Evolutionary conservation across 2,113 vertebrate species (phyloP).

Genomic region (Sterrhoptilus dennistouni): DNA sequence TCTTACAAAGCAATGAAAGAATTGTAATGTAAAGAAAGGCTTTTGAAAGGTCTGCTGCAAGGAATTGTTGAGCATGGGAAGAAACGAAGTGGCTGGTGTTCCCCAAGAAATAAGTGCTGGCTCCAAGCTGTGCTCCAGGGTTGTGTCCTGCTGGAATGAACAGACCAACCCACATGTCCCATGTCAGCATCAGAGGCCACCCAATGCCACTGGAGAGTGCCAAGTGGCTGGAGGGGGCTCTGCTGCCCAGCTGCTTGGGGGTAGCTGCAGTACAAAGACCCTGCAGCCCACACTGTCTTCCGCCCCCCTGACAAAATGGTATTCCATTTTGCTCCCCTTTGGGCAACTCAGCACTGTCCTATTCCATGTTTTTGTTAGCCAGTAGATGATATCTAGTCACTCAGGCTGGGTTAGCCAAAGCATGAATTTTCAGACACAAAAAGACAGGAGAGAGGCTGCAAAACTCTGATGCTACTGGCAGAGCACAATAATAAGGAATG

Average conservation of each 20-base stretch:
- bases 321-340: neutral
- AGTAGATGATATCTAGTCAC: neutral
- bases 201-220: neutral
- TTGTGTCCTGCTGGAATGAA: neutral
- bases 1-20: conserved; percentile 20
- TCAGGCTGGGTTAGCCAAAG: neutral
- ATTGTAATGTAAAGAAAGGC: conserved; percentile 60
- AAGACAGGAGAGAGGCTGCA: neutral
- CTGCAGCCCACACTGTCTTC: neutral
- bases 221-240: neutral
- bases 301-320: neutral
- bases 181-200: neutral
- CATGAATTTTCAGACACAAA: neutral
- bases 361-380: neutral
- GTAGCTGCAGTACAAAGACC: neutral
- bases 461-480: neutral
- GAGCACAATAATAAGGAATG: neutral
- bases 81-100: neutral
- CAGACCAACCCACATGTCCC: neutral
- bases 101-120: neutral
- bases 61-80: conserved; percentile 23
- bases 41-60: conserved; percentile 49
- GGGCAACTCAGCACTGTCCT: neutral
- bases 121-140: neutral
- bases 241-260: neutral